Conservation (phyloP, 2,113 vertebrate genomes). For the Xiphias gladius region DNA sequence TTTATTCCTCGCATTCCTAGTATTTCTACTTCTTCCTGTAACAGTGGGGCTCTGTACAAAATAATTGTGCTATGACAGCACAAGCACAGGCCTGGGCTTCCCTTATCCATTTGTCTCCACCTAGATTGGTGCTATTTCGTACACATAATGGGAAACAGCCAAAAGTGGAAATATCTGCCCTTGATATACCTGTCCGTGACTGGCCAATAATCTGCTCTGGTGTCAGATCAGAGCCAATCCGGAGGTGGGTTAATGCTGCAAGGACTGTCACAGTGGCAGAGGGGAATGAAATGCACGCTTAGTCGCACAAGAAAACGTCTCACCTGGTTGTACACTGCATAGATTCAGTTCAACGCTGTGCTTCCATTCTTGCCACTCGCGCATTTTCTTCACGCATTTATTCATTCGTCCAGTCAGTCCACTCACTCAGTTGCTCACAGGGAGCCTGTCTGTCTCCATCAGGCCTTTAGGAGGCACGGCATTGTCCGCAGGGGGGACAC, state of each 20-base stretch:
- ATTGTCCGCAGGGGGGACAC: too few relatives aligned
- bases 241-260: slow-evolving; percentile 57
- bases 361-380: background rate
- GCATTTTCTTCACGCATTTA: background rate
- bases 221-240: slow-evolving; percentile 46
- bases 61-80: too few relatives aligned
- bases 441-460: background rate
- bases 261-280: background rate
- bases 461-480: background rate
- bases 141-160: background rate
- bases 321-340: background rate
- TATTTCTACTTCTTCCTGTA: too few relatives aligned
- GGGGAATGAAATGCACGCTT: slow-evolving; percentile 1
- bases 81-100: too few relatives aligned
- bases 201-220: slow-evolving; percentile 27
- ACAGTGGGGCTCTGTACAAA: too few relatives aligned
- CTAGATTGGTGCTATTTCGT: background rate
- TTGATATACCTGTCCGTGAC: background rate
- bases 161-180: background rate
- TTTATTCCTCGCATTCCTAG: too few relatives aligned
- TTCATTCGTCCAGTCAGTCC: background rate
- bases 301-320: background rate
- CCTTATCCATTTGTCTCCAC: too few relatives aligned
- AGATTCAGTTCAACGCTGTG: background rate
- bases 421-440: background rate